Conservation (phyloP, 2,797 vertebrate species). For the Mormyrops attenuatus region DNA sequence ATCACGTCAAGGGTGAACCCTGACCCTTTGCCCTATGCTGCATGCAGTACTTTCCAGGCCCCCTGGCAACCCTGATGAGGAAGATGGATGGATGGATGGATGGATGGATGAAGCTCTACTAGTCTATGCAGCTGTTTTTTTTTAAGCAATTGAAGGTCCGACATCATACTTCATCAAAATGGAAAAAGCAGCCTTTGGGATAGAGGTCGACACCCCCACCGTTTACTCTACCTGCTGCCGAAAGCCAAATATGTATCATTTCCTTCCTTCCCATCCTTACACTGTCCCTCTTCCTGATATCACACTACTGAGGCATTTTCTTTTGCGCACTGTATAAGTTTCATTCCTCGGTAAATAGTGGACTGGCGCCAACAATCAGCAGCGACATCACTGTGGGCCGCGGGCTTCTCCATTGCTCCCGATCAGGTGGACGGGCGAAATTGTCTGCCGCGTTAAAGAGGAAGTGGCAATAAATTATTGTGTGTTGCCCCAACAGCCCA, state of each 20-base stretch:
- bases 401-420: not conserved
- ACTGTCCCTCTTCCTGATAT: not conserved
- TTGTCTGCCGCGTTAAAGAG: not conserved
- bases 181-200: not conserved
- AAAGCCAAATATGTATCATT: not conserved
- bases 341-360: not conserved
- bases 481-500: not conserved
- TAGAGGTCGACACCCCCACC: not conserved
- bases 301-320: not conserved
- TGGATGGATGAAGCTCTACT: not conserved
- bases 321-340: not conserved
- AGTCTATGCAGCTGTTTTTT: not conserved
- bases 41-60: not conserved
- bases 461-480: constrained; percentile 7
- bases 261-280: not conserved
- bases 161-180: not conserved
- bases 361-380: not conserved
- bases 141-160: not conserved
- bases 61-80: not conserved
- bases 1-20: not conserved
- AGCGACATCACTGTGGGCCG: not conserved
- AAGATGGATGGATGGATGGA: not conserved
- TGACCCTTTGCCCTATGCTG: not conserved
- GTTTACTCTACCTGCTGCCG: not conserved
- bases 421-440: not conserved